These are phyloP conservation scores for Platerodrilus igneus DNA, from an alignment of 2,888 invertebrate species.

Conservation along the genomic window DNA sequence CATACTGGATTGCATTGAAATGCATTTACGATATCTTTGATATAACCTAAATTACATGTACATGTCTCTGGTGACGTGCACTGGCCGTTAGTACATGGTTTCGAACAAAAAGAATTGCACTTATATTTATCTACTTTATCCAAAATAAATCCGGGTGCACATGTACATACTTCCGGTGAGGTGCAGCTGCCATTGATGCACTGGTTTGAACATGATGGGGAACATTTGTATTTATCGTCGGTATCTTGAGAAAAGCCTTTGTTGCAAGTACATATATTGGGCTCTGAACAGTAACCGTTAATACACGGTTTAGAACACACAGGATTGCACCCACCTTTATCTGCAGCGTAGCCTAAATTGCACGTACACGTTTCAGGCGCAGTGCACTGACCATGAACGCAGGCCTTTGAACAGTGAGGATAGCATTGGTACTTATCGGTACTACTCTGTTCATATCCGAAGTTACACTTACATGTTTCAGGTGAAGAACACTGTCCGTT, in stretches of 20 bases:
- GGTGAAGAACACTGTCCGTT: slow-evolving; percentile 72
- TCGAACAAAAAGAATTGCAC: too few species aligned
- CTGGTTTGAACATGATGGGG: too few species aligned
- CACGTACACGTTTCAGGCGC: background rate
- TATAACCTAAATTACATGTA: slow-evolving; percentile 2
- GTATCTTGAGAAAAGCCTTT: slow-evolving; percentile 5
- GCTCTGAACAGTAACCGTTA: background rate
- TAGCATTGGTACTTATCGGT: slow-evolving; percentile 31
- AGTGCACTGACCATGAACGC: background rate
- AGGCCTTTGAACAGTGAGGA: too few species aligned
- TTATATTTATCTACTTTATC: slow-evolving; percentile 2
- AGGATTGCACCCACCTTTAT: slow-evolving; percentile 7
- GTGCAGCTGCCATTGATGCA: background rate
- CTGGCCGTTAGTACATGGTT: slow-evolving; percentile 3
- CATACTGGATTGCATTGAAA: slow-evolving; percentile 1
- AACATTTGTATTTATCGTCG: slow-evolving; percentile 4
- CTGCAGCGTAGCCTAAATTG: background rate
- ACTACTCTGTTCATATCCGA: too few species aligned
- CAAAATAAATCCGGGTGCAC: slow-evolving; percentile 5
- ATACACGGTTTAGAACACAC: slow-evolving; percentile 6
- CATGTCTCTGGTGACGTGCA: background rate
- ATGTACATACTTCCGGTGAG: slow-evolving; percentile 6
- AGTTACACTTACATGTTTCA: slow-evolving; percentile 68
- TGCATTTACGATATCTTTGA: slow-evolving; percentile 1
- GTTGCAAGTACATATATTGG: background rate